Conservation (phyloP, 2,113 vertebrate genomes). For the Bathybates hornii region DNA sequence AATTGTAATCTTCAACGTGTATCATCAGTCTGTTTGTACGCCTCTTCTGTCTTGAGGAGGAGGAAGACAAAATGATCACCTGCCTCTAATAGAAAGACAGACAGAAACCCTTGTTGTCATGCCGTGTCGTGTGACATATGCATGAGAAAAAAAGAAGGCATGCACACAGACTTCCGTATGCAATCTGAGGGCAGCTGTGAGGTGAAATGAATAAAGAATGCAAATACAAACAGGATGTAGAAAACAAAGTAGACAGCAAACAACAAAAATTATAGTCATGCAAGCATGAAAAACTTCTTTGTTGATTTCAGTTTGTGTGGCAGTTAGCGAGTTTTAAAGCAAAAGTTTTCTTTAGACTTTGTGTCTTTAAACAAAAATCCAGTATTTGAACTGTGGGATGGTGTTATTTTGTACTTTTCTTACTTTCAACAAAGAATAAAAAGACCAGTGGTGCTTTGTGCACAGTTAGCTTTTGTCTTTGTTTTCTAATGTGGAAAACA, state of each 20-base stretch:
- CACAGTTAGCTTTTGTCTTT: neutral
- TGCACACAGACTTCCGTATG: neutral
- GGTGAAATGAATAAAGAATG: conserved; percentile 7
- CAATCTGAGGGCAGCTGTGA: neutral
- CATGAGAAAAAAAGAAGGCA: neutral
- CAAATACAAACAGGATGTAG: neutral
- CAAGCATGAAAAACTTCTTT: neutral
- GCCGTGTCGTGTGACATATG: neutral
- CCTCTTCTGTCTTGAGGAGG: conserved; percentile 2
- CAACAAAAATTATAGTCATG: neutral
- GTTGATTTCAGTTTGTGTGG: neutral
- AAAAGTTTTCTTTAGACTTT: neutral
- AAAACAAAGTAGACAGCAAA: neutral
- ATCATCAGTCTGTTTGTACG: neutral
- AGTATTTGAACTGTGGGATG: neutral
- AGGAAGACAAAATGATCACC: conserved; percentile 14
- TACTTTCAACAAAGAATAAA: neutral
- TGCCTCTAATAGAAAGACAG: neutral
- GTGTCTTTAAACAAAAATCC: neutral
- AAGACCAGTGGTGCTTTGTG: neutral
- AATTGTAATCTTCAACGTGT: conserved; percentile 34
- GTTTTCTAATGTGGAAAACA: neutral
- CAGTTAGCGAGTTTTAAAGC: neutral
- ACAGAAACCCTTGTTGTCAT: neutral
- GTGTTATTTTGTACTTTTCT: neutral